Evolutionary conservation across 2,797 vertebrate species (phyloP), one percentile per base, ranked within the genome.

Genomic region (Agapornis canus): DNA sequence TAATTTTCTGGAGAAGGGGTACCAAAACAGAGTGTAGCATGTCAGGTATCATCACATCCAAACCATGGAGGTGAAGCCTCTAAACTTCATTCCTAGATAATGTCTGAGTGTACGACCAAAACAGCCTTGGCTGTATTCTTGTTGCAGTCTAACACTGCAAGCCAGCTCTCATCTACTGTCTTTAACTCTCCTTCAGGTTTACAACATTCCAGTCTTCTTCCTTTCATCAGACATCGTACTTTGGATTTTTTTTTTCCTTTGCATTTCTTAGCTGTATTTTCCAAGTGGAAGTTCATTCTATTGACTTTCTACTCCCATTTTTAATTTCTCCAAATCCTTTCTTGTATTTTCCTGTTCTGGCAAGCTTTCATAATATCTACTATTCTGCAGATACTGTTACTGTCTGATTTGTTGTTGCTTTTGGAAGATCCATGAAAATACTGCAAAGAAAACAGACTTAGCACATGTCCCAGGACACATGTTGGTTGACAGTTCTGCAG

Each of bases 131-230:
- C 84, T 70, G 54, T 59, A 15, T 61, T 90, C 78, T 90, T 88
- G 76, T 69, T 85, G 25, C 79, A 86, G 72, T 68, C 73, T 87
- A 76, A 20, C 68, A 64, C 81, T 92, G 84, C 72, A 83, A 40
- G 75, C 42, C n/a, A 64, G 77, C 37, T 78, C 73, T 95, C 45
- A 54, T 65, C 89, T 94, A 47, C 82, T 78, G 68, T 66, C 90
- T 87, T 56, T 80, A 94, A 91, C 92, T 95, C 75, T 87, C 37
- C 81, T 73, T 68, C 71, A 76, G 83, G 80, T 70, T 83, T 68
- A 15, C 68, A 54, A 21, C 65, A 84, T 85, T 76, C 82, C 76
- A 70, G 78, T 61, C 65, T 80, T 82, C 77, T 56, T 82, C 76
- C 8, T 4, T 77, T 71, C 3, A 3, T 73, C 60, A 81, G 75